Evolutionary conservation across 2,888 invertebrate genomes (phyloP).

Genomic region (Philaethria dido): DNA sequence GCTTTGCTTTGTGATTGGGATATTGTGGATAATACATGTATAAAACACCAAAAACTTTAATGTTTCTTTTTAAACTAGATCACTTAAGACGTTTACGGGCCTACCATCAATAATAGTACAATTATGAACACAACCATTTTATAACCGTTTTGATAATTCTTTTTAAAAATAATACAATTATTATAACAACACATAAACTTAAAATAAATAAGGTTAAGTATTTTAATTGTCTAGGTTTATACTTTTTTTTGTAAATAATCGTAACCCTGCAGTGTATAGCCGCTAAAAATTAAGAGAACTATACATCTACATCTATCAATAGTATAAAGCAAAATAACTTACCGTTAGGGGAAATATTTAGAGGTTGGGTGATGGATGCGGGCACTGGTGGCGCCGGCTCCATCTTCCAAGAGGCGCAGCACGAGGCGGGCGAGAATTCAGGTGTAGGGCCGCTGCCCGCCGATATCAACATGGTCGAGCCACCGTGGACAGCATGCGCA

Average conservation of each 20-base stretch:
- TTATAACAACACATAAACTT: neutral
- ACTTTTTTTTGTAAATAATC: neutral
- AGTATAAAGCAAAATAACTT: constrained; percentile 45
- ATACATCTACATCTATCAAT: too few species aligned
- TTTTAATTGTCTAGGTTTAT: neutral
- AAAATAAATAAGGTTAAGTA: neutral
- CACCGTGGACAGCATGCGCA: constrained; percentile 67
- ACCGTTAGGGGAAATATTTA: constrained; percentile 85
- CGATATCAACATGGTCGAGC: constrained; percentile 86
- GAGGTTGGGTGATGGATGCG: constrained; percentile 74
- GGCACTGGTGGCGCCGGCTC: constrained; percentile 84
- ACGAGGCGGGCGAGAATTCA: constrained; percentile 83
- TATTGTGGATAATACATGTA: too few species aligned
- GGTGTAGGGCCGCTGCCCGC: constrained; percentile 85
- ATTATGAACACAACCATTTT: too few species aligned
- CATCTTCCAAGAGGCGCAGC: constrained; percentile 87
- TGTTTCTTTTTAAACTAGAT: too few species aligned
- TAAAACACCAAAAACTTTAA: too few species aligned
- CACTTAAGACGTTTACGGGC: too few species aligned
- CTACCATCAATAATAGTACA: too few species aligned
- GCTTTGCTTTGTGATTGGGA: too few species aligned
- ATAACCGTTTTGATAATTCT: too few species aligned
- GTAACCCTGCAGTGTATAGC: neutral
- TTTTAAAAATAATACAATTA: neutral
- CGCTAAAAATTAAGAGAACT: neutral